A percentile compares a stretch with the other conserved stretches of the same genome.
Conservation (phyloP, 2,797 vertebrate species). For the Eulemur rubriventer region DNA sequence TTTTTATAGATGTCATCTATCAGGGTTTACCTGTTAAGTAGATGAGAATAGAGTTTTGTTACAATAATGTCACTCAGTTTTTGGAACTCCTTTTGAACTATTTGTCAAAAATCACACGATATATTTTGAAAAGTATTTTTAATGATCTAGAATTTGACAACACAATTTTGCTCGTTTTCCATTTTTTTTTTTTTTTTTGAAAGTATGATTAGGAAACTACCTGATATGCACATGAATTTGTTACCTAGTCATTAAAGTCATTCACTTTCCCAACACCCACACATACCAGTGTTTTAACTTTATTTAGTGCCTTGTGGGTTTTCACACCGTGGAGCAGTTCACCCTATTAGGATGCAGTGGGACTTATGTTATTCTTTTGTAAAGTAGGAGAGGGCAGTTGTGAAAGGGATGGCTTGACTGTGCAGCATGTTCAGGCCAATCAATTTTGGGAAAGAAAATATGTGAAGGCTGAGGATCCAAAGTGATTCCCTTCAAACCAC, state of each 20-base stretch:
- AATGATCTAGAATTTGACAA: neutral
- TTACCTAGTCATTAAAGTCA: neutral
- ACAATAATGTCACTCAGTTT: neutral
- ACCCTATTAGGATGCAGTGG: neutral
- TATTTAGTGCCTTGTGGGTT: neutral
- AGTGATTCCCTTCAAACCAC: neutral
- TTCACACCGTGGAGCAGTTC: neutral
- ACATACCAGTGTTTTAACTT: neutral
- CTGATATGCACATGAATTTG: neutral
- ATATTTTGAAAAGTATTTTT: slow-evolving; percentile 22
- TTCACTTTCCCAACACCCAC: neutral
- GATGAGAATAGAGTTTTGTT: neutral
- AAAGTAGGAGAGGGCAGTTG: neutral
- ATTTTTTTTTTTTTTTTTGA: neutral
- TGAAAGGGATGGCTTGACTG: neutral
- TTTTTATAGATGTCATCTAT: neutral
- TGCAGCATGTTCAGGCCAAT: neutral
- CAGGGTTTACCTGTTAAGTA: neutral
- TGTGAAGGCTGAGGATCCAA: neutral
- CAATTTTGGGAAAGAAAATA: neutral
- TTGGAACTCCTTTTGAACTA: neutral
- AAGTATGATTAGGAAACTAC: neutral
- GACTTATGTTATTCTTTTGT: neutral
- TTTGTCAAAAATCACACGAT: neutral
- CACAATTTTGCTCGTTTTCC: neutral